These are phyloP conservation scores for Sphecodes monilicornis DNA, from an alignment of 2,888 invertebrate species.

Conservation along the genomic window DNA sequence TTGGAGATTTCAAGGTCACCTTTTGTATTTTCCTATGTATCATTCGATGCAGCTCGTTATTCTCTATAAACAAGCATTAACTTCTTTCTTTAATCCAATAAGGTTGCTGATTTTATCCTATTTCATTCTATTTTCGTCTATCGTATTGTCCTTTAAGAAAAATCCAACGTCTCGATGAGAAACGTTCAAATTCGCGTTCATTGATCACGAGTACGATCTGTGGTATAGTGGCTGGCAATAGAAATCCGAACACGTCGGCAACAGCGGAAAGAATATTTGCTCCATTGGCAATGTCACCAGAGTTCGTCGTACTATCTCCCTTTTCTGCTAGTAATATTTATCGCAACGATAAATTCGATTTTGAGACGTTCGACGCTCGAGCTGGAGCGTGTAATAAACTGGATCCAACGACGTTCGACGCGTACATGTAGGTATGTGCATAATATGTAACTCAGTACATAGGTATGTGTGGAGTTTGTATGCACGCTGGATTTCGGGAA, in stretches of 20 bases:
- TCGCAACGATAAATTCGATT: slow-evolving; percentile 26
- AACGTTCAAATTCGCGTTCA: no score
- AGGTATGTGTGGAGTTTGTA: neutral
- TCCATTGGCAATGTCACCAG: neutral
- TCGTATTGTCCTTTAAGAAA: no score
- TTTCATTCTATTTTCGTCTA: no score
- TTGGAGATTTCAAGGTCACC: no score
- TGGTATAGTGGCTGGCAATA: neutral
- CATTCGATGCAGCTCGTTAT: no score
- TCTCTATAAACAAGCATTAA: no score
- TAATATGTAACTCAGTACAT: neutral
- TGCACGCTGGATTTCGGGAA: slow-evolving; percentile 11
- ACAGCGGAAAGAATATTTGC: neutral
- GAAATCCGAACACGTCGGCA: neutral
- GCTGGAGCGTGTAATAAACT: neutral
- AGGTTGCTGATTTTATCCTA: no score
- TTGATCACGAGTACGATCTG: no score
- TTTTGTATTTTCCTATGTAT: no score
- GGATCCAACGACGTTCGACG: neutral
- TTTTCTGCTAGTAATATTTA: slow-evolving; percentile 14
- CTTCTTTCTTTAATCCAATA: no score
- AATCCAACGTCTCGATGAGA: no score
- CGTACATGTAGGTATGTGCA: neutral
- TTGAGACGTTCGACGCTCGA: neutral
- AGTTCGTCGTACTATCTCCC: neutral